Percentiles rank a stretch among this genome's conserved stretches.
Conservation (phyloP, 2,888 invertebrate genomes). For the Apocheima hispidaria region DNA sequence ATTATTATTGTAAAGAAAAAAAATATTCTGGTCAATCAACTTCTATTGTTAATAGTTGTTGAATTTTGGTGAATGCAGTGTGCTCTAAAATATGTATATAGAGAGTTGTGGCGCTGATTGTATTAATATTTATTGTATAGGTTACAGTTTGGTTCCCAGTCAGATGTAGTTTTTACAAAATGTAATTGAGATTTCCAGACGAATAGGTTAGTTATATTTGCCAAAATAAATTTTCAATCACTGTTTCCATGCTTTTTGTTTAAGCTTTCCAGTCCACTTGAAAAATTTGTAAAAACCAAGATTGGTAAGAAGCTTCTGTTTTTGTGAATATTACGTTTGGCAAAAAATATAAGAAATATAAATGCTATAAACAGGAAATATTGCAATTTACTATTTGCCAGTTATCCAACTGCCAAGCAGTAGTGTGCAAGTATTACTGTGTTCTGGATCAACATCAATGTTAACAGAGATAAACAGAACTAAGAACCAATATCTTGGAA, state of each 20-base stretch:
- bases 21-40: slow-evolving; percentile 78
- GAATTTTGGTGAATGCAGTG: slow-evolving; percentile 19
- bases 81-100: slow-evolving; percentile 54
- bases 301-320: too few species aligned
- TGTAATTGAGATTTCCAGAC: slow-evolving; percentile 76
- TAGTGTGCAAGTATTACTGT: too few species aligned
- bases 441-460: too few species aligned
- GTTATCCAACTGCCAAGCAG: too few species aligned
- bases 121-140: slow-evolving; percentile 73
- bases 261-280: background rate
- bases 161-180: slow-evolving; percentile 75
- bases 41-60: slow-evolving; percentile 58
- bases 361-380: too few species aligned
- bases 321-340: too few species aligned
- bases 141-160: slow-evolving; percentile 56
- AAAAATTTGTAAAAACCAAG: background rate
- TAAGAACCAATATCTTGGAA: too few species aligned
- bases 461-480: too few species aligned
- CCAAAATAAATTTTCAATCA: slow-evolving; percentile 85
- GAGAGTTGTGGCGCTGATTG: slow-evolving; percentile 61
- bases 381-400: too few species aligned
- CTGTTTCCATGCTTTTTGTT: slow-evolving; percentile 61
- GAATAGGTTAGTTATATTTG: slow-evolving; percentile 84
- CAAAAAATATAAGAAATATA: too few species aligned
- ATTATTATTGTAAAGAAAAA: slow-evolving; percentile 66